These are phyloP conservation scores for Geotrypetes seraphini DNA, from an alignment of 2,797 vertebrate species.

Conservation along the genomic window DNA sequence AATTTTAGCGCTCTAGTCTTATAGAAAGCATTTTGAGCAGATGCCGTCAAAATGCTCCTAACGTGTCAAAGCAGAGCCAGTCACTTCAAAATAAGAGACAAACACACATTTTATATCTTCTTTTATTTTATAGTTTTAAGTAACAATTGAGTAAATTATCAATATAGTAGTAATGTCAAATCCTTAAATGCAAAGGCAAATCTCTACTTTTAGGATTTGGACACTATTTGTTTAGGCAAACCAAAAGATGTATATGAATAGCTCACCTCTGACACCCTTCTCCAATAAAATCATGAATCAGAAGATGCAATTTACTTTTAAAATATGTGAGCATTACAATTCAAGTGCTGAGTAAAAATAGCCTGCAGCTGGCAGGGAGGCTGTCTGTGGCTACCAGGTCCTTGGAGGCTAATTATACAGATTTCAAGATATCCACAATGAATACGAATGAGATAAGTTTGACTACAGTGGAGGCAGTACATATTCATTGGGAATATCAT, in stretches of 20 bases:
- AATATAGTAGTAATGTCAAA: conserved; percentile 42
- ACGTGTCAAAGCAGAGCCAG: conserved; percentile 20
- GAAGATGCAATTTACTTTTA: conserved; percentile 38
- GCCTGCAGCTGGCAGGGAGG: conserved; percentile 8
- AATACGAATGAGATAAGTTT: too few relatives aligned
- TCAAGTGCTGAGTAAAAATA: conserved; percentile 16
- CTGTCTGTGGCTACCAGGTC: too few relatives aligned
- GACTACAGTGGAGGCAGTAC: too few relatives aligned
- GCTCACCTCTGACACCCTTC: conserved; percentile 37
- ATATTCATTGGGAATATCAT: too few relatives aligned
- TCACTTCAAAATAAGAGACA: conserved; percentile 25
- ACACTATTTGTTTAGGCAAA: conserved; percentile 37
- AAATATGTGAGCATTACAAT: conserved; percentile 14
- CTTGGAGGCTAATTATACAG: too few relatives aligned
- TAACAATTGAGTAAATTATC: conserved; percentile 41
- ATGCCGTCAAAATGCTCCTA: fast-evolving
- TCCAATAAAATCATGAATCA: conserved; percentile 34
- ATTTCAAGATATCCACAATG: conserved; percentile 10
- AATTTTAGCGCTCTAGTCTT: too few relatives aligned
- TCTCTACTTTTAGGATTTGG: conserved; percentile 57
- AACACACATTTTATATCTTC: conserved; percentile 19
- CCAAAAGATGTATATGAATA: conserved; percentile 41
- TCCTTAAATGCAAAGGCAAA: conserved; percentile 41
- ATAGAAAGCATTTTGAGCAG: too few relatives aligned
- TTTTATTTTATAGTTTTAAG: conserved; percentile 59